Evolutionary conservation across 2,888 invertebrate genomes (phyloP).

Genomic region (Crocallis elinguaria): DNA sequence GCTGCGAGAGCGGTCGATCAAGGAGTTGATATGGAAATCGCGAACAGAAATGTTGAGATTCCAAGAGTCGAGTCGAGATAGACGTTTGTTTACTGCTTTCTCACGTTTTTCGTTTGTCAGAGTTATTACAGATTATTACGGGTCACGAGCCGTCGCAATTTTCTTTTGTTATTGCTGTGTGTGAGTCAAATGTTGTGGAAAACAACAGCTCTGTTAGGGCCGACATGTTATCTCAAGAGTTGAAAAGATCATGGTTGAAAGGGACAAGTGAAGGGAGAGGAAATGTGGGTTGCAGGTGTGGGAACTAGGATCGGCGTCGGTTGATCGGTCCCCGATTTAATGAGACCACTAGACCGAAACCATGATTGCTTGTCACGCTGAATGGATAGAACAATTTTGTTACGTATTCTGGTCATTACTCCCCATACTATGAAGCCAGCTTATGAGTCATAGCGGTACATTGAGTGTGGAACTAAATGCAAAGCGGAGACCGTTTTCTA

Average conservation of each 20-base stretch:
- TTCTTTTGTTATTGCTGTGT: slow-evolving; percentile 22
- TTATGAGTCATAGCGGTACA: slow-evolving; percentile 26
- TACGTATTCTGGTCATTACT: slow-evolving; percentile 50
- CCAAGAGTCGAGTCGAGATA: slow-evolving; percentile 13
- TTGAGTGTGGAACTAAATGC: slow-evolving; percentile 11
- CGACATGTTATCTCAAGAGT: background rate
- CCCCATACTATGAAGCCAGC: slow-evolving; percentile 18
- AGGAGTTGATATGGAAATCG: slow-evolving; percentile 40
- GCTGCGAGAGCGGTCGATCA: slow-evolving; percentile 49
- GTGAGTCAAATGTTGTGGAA: slow-evolving; percentile 6
- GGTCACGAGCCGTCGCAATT: slow-evolving; percentile 32
- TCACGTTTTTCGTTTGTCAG: slow-evolving; percentile 42
- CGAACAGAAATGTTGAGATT: slow-evolving; percentile 19
- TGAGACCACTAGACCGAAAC: slow-evolving; percentile 49
- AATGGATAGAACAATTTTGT: slow-evolving; percentile 49
- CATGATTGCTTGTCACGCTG: slow-evolving; percentile 43
- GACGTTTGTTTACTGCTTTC: slow-evolving; percentile 38
- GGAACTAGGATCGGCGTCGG: slow-evolving; percentile 34
- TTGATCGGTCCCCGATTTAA: slow-evolving; percentile 39
- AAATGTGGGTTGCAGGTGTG: slow-evolving; percentile 25
- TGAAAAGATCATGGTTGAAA: background rate
- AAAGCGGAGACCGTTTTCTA: slow-evolving; percentile 18
- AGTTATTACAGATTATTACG: slow-evolving; percentile 42
- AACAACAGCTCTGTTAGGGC: slow-evolving; percentile 1
- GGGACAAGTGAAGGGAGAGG: slow-evolving; percentile 11